These are phyloP conservation scores for Branchellion lobata DNA, from an alignment of 2,888 invertebrate species.

Conservation along the genomic window DNA sequence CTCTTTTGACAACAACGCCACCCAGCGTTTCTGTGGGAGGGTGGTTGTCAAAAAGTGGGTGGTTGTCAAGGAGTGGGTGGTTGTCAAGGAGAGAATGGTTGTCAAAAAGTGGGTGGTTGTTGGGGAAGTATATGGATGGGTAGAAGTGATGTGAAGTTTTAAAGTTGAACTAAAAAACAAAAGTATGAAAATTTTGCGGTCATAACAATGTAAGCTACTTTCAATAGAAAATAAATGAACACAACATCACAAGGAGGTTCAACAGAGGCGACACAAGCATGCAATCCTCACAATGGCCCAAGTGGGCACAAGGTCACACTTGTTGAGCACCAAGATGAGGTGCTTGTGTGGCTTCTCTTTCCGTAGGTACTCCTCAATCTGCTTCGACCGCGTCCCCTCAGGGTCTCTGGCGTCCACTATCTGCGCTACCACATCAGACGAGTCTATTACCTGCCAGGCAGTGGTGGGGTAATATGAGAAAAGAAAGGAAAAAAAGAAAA, in stretches of 20 bases:
- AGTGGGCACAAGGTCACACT: conserved; percentile 83
- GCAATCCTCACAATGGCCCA: conserved; percentile 78
- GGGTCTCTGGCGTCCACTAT: conserved; percentile 96
- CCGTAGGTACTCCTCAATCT: conserved; percentile 85
- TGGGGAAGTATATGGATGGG: no score
- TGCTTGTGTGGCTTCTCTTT: conserved; percentile 96
- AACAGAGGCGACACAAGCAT: not conserved
- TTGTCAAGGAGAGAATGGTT: no score
- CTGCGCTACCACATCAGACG: conserved; percentile 93
- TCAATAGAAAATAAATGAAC: no score
- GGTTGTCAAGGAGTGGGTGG: no score
- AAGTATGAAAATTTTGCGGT: no score
- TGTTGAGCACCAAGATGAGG: conserved; percentile 92
- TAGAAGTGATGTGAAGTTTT: no score
- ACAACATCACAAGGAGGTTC: no score
- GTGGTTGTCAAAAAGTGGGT: no score
- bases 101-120: no score
- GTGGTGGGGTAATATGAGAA: not conserved
- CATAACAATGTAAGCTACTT: no score
- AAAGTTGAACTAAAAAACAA: no score
- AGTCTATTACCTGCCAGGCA: conserved; percentile 74
- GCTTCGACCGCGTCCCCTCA: conserved; percentile 87
- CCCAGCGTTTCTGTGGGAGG: conserved; percentile 79
- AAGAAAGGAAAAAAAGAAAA: not conserved
- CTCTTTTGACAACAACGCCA: conserved; percentile 85